Conservation (phyloP, 2,888 invertebrate species). For the Dasypolia templi region DNA sequence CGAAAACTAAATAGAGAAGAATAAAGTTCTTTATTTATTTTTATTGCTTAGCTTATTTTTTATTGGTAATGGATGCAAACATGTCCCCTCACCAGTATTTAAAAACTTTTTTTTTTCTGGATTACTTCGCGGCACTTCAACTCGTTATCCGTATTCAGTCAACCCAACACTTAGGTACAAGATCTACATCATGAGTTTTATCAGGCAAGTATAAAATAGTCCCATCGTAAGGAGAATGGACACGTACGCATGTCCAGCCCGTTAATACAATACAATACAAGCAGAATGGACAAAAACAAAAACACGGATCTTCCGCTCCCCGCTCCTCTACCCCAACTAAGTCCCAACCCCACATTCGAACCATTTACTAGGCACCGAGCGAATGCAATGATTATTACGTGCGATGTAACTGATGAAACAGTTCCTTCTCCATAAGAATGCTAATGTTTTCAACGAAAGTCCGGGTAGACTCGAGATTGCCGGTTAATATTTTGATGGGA, state of each 20-base stretch:
- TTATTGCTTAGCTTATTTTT: slow-evolving; percentile 4
- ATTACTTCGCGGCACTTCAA: background rate
- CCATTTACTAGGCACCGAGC: slow-evolving; percentile 52
- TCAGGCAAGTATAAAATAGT: background rate
- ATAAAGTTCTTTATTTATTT: background rate
- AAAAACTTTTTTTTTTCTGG: background rate
- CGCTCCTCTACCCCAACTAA: slow-evolving; percentile 15
- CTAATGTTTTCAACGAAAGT: slow-evolving; percentile 59
- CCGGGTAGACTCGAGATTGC: slow-evolving; percentile 38
- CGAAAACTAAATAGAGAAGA: background rate
- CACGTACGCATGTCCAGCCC: background rate
- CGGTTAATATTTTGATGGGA: slow-evolving; percentile 61
- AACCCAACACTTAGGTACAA: background rate
- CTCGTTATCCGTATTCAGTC: background rate
- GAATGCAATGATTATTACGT: slow-evolving; percentile 70
- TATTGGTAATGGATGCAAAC: background rate
- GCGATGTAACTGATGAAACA: slow-evolving; percentile 63
- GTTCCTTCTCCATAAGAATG: slow-evolving; percentile 64
- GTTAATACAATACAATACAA: no score
- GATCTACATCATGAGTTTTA: background rate
- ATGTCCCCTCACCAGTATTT: background rate
- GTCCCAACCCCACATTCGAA: background rate
- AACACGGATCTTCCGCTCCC: slow-evolving; percentile 10
- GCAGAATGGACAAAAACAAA: background rate
- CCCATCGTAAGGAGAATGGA: background rate